Conservation (phyloP, 2,113 vertebrate genomes). For the Limanda limanda region DNA sequence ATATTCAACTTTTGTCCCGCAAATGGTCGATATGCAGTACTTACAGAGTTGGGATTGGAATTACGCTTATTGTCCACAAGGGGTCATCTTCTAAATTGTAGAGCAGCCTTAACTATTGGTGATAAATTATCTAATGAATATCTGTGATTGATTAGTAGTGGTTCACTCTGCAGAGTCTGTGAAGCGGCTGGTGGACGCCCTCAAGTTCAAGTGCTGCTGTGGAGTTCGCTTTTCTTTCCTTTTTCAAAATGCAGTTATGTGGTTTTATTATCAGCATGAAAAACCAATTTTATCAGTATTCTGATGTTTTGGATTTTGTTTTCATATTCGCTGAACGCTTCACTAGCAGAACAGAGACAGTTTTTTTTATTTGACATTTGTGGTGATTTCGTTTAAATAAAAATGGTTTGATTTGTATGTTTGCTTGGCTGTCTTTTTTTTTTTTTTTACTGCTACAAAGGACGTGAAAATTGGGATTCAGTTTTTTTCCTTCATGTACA, state of each 20-base stretch:
- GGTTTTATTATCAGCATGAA: constrained; percentile 35
- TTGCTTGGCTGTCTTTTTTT: background rate
- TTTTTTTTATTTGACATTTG: constrained; percentile 54
- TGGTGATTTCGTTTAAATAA: constrained; percentile 68
- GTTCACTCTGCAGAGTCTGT: constrained; percentile 3
- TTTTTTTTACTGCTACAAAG: constrained; percentile 1
- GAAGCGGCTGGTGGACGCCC: background rate
- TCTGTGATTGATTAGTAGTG: constrained; percentile 20
- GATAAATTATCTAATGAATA: constrained; percentile 33
- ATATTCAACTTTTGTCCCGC: constrained; percentile 23
- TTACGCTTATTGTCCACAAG: constrained; percentile 62
- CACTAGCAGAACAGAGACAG: constrained; percentile 37
- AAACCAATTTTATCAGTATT: constrained; percentile 53
- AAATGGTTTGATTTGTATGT: constrained; percentile 49
- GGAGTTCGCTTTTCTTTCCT: constrained; percentile 19
- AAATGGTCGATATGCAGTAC: constrained; percentile 1
- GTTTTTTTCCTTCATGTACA: constrained; percentile 27
- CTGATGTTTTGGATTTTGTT: constrained; percentile 49
- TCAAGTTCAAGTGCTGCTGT: constrained; percentile 41
- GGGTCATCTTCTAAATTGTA: constrained; percentile 42
- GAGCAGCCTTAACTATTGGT: constrained; percentile 16
- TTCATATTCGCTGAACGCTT: constrained; percentile 49
- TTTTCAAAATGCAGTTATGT: constrained; percentile 9
- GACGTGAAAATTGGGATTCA: constrained; percentile 25
- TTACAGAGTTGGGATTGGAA: background rate